These are phyloP conservation scores for Melanocharis versteri DNA, from an alignment of 2,113 vertebrate species.

Conservation along the genomic window DNA sequence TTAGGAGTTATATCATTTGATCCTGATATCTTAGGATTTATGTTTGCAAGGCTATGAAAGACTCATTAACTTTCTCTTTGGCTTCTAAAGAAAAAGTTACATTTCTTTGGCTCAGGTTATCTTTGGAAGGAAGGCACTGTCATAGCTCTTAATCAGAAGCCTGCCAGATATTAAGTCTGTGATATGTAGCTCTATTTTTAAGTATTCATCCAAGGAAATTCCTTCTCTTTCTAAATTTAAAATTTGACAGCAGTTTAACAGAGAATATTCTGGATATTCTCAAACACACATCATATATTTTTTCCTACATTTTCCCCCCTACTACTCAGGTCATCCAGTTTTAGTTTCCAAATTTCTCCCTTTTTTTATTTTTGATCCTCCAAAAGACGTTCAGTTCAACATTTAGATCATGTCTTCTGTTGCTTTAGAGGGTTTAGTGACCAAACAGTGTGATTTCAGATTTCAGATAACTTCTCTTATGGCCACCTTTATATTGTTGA, in stretches of 20 bases:
- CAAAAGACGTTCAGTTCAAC: not conserved
- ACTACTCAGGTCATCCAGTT: not conserved
- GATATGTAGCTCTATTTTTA: not conserved
- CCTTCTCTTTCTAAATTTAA: conserved; percentile 5
- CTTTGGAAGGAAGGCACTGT: not conserved
- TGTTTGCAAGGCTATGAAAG: not conserved
- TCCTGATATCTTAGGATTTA: not conserved
- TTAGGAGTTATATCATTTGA: not conserved
- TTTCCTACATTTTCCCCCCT: not conserved
- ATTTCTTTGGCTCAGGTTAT: not conserved
- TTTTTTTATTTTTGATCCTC: not conserved
- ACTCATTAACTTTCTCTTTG: not conserved
- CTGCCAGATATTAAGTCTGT: not conserved
- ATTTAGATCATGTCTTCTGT: not conserved
- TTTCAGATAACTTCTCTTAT: not conserved
- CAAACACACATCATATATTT: not conserved
- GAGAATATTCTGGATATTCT: not conserved
- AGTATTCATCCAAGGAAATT: not conserved
- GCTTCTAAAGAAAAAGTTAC: not conserved
- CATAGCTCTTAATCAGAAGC: not conserved
- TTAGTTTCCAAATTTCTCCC: not conserved
- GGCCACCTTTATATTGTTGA: not conserved
- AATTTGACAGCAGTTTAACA: not conserved
- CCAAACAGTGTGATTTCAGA: not conserved
- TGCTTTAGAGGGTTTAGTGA: not conserved